Evolutionary conservation across 2,113 vertebrate genomes (phyloP).

Genomic region (Lagopus muta): DNA sequence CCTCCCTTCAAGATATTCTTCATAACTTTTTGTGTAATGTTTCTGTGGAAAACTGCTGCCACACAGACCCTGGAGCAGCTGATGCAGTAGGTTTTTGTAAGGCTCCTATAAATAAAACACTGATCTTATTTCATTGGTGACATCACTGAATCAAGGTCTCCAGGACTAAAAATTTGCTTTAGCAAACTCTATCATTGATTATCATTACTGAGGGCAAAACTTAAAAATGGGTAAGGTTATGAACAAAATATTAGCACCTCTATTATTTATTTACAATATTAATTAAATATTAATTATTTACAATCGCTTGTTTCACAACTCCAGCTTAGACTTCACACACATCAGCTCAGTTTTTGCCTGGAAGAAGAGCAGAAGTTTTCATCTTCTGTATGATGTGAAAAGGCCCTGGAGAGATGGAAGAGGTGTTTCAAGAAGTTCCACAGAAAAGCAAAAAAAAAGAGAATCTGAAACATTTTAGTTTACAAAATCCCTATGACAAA

Average conservation of each 20-base stretch:
- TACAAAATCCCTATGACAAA: background rate
- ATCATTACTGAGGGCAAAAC: background rate
- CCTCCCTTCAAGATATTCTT: background rate
- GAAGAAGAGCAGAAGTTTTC: background rate
- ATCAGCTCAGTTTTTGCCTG: background rate
- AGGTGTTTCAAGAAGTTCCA: background rate
- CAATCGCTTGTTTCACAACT: background rate
- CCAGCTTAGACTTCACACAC: background rate
- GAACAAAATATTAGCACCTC: background rate
- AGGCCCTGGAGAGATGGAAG: background rate
- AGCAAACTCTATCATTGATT: background rate
- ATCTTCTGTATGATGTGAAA: background rate
- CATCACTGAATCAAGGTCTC: background rate
- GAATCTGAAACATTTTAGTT: slow-evolving; percentile 16
- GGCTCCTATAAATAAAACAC: background rate
- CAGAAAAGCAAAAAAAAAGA: background rate
- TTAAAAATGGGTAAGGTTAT: background rate
- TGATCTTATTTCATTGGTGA: background rate
- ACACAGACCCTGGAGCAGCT: background rate
- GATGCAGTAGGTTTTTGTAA: background rate
- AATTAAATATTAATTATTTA: background rate
- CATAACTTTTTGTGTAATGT: background rate
- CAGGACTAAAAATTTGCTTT: background rate
- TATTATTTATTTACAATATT: background rate
- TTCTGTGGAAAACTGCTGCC: background rate